Evolutionary conservation across 2,113 vertebrate genomes (phyloP).

Genomic region (Bubo bubo): DNA sequence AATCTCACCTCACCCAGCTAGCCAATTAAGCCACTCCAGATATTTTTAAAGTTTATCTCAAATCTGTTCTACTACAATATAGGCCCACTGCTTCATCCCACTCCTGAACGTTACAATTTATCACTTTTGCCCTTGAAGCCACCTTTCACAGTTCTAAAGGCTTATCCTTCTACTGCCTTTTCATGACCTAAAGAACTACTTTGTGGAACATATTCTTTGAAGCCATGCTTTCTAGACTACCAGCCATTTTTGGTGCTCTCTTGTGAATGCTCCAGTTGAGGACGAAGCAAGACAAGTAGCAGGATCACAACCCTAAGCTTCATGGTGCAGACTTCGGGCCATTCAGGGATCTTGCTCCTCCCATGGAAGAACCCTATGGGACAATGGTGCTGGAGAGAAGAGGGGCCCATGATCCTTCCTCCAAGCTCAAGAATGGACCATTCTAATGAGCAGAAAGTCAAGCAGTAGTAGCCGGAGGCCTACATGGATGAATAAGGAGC

Average conservation of each 20-base stretch:
- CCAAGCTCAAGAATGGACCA: not conserved
- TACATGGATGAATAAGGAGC: not conserved
- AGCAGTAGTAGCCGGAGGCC: not conserved
- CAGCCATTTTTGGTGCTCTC: not conserved
- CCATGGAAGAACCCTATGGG: not conserved
- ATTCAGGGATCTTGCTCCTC: not conserved
- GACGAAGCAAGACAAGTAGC: not conserved
- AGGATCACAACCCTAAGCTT: not conserved
- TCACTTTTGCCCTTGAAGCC: not conserved
- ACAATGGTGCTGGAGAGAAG: not conserved
- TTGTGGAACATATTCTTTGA: not conserved
- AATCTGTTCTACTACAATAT: not conserved
- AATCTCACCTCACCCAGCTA: not conserved
- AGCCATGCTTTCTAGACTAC: not conserved
- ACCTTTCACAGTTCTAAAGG: not conserved
- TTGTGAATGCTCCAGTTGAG: not conserved
- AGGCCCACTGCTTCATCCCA: not conserved
- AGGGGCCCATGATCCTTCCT: not conserved
- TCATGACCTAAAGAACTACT: not conserved
- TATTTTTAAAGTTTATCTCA: not conserved
- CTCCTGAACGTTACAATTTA: not conserved
- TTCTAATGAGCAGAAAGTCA: not conserved
- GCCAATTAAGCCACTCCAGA: not conserved
- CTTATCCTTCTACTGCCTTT: not conserved
- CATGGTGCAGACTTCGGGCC: not conserved